These are phyloP conservation scores for Anhinga rufa DNA, from an alignment of 2,113 vertebrate genomes.

Conservation along the genomic window DNA sequence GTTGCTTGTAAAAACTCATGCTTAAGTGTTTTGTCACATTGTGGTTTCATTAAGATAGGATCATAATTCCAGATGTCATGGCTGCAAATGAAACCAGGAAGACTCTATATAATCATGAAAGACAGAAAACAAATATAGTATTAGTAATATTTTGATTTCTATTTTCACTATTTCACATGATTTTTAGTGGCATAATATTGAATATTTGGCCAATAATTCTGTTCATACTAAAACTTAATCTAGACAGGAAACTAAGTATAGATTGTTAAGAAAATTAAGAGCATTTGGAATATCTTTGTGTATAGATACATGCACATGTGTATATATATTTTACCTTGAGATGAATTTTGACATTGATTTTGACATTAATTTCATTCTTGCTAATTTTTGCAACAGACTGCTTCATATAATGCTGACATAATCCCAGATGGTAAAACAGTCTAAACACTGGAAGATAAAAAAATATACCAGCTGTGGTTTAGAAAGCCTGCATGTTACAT, in stretches of 20 bases:
- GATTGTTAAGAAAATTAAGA: not conserved
- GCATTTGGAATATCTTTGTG: not conserved
- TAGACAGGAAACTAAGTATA: not conserved
- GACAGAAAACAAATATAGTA: not conserved
- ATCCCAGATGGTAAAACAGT: not conserved
- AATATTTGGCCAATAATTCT: not conserved
- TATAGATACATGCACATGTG: rapidly evolving
- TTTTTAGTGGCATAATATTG: not conserved
- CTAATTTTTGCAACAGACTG: not conserved
- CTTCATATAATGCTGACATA: not conserved
- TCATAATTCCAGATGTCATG: not conserved
- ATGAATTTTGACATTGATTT: not conserved
- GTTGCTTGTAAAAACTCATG: not conserved
- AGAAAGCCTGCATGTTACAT: not conserved
- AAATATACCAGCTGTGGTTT: not conserved
- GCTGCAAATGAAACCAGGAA: not conserved
- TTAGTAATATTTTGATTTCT: not conserved
- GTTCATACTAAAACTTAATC: not conserved
- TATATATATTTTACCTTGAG: not conserved
- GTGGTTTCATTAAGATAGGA: not conserved
- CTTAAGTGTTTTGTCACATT: not conserved
- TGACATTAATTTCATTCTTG: not conserved
- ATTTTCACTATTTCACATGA: not conserved
- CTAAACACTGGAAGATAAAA: not conserved
- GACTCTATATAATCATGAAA: not conserved